Evolutionary conservation across 2,888 invertebrate species (phyloP).

Genomic region (Enchytraeus crypticus): DNA sequence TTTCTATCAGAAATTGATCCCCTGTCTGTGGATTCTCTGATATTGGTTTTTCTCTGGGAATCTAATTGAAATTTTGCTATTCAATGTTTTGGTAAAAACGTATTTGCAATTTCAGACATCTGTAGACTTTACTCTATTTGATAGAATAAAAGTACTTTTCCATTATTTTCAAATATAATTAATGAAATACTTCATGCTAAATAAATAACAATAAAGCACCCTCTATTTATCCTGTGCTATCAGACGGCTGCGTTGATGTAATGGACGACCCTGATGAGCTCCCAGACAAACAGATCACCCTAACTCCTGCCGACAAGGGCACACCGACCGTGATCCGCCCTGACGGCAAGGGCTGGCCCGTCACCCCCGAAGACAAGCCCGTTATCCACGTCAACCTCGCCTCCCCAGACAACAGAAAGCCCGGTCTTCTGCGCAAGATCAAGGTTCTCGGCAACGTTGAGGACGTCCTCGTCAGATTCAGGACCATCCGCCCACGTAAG

Average conservation of each 20-base stretch:
- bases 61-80: too few relatives aligned
- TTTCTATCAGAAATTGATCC: too few relatives aligned
- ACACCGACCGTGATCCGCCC: not conserved
- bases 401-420: not conserved
- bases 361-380: not conserved
- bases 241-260: slow-evolving; percentile 3
- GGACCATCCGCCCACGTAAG: not conserved
- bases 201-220: too few relatives aligned
- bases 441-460: slow-evolving; percentile 4
- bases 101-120: too few relatives aligned
- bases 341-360: not conserved
- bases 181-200: too few relatives aligned
- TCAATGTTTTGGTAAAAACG: too few relatives aligned
- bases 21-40: too few relatives aligned
- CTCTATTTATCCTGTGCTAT: too few relatives aligned
- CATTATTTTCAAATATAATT: too few relatives aligned
- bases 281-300: slow-evolving; percentile 2
- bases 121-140: too few relatives aligned
- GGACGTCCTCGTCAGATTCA: not conserved
- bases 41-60: too few relatives aligned
- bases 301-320: not conserved
- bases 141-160: too few relatives aligned
- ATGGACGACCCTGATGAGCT: slow-evolving; percentile 1
- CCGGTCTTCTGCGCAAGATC: not conserved
- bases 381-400: not conserved